phyloP scores from a whole-genome alignment of 1,140 invertebrate genomes.

The Leptinotarsa texana region DNA sequence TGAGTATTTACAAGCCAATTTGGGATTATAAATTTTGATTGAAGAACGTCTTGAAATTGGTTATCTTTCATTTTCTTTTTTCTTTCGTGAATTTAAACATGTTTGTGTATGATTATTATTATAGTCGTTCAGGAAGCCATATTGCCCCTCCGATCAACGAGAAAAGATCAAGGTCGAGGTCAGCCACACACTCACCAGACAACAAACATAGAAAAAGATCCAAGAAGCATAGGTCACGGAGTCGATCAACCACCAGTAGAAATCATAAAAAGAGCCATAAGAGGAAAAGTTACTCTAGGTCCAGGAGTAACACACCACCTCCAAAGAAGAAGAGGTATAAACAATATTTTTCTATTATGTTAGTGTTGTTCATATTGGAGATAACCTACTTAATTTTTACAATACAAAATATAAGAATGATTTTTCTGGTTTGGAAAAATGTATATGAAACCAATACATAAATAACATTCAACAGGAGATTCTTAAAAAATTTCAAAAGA shows the following conservation, averaged over 20 bases:
- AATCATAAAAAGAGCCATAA: slow-evolving; percentile 59
- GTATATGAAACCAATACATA: too few species aligned
- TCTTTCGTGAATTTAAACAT: too few species aligned
- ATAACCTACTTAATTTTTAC: too few species aligned
- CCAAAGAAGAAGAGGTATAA: slow-evolving; percentile 46
- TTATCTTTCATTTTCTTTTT: too few species aligned
- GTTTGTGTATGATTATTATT: slow-evolving; percentile 23
- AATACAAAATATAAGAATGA: too few species aligned
- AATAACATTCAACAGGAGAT: background rate
- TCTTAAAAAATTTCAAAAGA: background rate
- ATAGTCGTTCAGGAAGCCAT: slow-evolving; percentile 56
- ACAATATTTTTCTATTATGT: background rate
- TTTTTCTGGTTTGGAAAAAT: too few species aligned
- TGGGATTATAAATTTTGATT: too few species aligned
- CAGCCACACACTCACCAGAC: slow-evolving; percentile 57
- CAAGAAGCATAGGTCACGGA: slow-evolving; percentile 59
- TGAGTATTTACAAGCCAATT: too few species aligned
- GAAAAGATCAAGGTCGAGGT: slow-evolving; percentile 56
- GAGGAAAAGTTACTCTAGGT: slow-evolving; percentile 60
- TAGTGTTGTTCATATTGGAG: too few species aligned
- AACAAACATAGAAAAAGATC: slow-evolving; percentile 53
- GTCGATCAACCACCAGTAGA: slow-evolving; percentile 53
- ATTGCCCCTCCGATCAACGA: slow-evolving; percentile 49
- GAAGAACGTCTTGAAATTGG: too few species aligned
- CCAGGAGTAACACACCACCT: slow-evolving; percentile 55